Evolutionary conservation across 2,113 vertebrate species (phyloP).

Genomic region (Deroptyus accipitrinus): DNA sequence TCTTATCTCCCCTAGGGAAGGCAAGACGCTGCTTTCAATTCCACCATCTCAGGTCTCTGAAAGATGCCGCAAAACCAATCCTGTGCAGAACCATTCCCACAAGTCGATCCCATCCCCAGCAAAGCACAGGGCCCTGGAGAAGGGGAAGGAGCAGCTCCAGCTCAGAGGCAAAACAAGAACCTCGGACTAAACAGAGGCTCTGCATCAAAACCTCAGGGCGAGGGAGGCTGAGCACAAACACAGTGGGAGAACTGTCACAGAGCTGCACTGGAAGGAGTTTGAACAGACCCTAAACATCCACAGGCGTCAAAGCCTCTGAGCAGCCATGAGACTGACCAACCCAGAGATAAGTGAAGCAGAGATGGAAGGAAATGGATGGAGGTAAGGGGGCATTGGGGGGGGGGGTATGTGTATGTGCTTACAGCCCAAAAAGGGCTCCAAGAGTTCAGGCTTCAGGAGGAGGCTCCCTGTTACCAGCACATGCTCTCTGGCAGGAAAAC

Average conservation of each 20-base stretch:
- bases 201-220: rapidly evolving
- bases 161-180: not conserved
- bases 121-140: rapidly evolving
- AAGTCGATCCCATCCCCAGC: rapidly evolving
- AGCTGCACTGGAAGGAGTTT: not conserved
- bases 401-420: no score
- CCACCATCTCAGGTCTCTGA: not conserved
- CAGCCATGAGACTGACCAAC: not conserved
- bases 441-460: not conserved
- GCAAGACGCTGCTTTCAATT: not conserved
- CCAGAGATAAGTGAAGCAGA: not conserved
- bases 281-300: not conserved
- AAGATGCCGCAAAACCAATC: not conserved
- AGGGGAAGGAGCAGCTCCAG: not conserved
- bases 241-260: not conserved
- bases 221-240: not conserved
- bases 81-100: not conserved
- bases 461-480: not conserved
- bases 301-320: not conserved
- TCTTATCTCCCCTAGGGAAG: not conserved
- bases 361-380: not conserved
- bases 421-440: not conserved
- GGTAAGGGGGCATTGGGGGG: not conserved
- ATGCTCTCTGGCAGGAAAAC: not conserved
- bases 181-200: rapidly evolving